Evolutionary conservation across 2,797 vertebrate species (phyloP).

Genomic region (Cyprinella venusta): DNA sequence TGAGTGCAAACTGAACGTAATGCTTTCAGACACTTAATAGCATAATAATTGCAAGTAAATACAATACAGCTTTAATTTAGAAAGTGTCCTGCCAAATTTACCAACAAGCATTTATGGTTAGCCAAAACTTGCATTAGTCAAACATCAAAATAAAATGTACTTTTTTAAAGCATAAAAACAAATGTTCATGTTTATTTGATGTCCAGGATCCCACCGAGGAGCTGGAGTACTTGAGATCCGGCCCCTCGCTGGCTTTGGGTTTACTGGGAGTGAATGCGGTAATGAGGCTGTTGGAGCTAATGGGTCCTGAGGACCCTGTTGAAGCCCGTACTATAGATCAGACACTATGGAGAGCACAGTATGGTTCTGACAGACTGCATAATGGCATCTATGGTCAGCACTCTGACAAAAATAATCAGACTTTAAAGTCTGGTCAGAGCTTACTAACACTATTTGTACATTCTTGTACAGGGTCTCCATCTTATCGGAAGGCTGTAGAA

Average conservation of each 20-base stretch:
- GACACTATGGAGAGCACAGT: constrained; percentile 68
- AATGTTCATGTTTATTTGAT: constrained; percentile 3
- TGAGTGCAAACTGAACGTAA: not conserved
- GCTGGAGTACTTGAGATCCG: constrained; percentile 68
- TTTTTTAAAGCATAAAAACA: not conserved
- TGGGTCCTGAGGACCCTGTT: constrained; percentile 70
- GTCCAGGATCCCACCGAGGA: constrained; percentile 64
- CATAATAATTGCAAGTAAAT: not conserved
- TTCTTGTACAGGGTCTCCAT: constrained; percentile 70
- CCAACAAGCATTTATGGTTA: not conserved
- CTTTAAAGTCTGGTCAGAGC: not conserved
- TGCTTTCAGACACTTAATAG: not conserved
- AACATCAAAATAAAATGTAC: not conserved
- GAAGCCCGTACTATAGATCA: constrained; percentile 63
- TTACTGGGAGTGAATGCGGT: constrained; percentile 77
- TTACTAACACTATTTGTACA: constrained; percentile 21
- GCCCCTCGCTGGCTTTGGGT: constrained; percentile 73
- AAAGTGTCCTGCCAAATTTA: not conserved
- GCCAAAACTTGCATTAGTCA: not conserved
- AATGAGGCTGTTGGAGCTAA: constrained; percentile 73
- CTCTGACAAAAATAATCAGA: not conserved
- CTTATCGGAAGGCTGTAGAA: constrained; percentile 68
- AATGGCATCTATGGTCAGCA: constrained; percentile 73
- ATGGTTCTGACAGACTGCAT: constrained; percentile 64
- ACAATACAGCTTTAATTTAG: not conserved